Evolutionary conservation across 2,888 invertebrate species (phyloP), one percentile per base, ranked within the genome.

Genomic region (Sphecodes monilicornis): DNA sequence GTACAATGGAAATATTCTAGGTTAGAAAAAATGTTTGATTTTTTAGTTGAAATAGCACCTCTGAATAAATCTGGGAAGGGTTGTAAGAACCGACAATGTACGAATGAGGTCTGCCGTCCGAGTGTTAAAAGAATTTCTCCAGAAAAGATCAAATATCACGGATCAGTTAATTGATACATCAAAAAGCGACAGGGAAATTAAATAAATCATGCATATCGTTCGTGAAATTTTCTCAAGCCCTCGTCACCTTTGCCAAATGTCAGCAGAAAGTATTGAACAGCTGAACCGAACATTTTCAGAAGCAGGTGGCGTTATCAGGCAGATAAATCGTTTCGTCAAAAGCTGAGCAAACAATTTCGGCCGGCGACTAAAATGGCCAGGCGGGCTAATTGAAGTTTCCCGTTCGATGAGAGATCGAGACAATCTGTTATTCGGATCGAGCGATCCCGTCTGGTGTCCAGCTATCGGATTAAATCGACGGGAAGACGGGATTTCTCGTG

Each of bases 401-500:
- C 57, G 57, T 60, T 29, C 57, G 57, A 60, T 60, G 5, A 29
- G 57, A 26, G 26, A 1, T 26, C 10, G 16, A 29, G 57, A 60
- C 29, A 60, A 60, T 60, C 57, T 60, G 29, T 29, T 60, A 60
- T 29, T 26, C 29, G 29, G 6, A 16, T 60, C 5, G 57, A 57
- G 26, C n/a, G 16, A 16, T 1, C 13, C 16, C 26, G 26, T 36
- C 66, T 66, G 32, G 36, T 11, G 36, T 36, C 32, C 32, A 39
- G 36, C 43, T 46, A 22, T 71, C 70, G 70, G 46, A 41, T 68
- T 76, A 41, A 74, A 82, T 73, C 85, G 78, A 26, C 86, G 76
- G 85, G 82, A 86, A 85, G 85, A 81, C 46, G 70, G 57, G 66
- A 84, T 77, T 78, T 81, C 86, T 78, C 78, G 78, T 79, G 76